Evolutionary conservation across 1,140 invertebrate genomes (phyloP).

Genomic region (Cotesia typhae): DNA sequence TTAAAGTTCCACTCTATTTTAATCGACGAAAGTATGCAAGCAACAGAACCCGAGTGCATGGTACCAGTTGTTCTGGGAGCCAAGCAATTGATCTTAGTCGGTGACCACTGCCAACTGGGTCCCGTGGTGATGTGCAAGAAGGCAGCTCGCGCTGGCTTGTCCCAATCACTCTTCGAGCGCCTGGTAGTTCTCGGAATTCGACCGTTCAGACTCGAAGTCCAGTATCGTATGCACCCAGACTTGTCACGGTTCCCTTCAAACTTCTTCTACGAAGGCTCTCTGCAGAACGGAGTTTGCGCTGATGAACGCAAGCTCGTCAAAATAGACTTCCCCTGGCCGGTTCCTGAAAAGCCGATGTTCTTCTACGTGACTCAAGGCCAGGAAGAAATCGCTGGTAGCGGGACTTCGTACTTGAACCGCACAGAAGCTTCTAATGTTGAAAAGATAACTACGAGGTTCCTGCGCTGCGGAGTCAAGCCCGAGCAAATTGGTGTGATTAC

Average conservation of each 20-base stretch:
- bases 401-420: constrained; percentile 97
- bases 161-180: constrained; percentile 97
- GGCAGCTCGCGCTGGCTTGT: constrained; percentile 94
- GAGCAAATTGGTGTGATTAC: constrained; percentile 99
- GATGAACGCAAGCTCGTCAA: constrained; percentile 90
- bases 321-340: constrained; percentile 98
- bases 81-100: constrained; percentile 93
- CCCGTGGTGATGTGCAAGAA: constrained; percentile 99
- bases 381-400: constrained; percentile 98
- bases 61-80: constrained; percentile 98
- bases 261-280: constrained; percentile 98
- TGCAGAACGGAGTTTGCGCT: constrained; percentile 98
- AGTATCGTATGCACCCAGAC: constrained; percentile 99
- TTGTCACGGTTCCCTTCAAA: constrained; percentile 97
- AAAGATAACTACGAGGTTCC: constrained; percentile 93
- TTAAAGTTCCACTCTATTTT: constrained; percentile 97
- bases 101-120: constrained; percentile 98
- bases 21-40: constrained; percentile 97
- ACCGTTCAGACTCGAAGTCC: constrained; percentile 95
- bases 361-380: constrained; percentile 98
- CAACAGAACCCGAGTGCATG: constrained; percentile 98
- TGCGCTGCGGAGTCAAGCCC: constrained; percentile 94
- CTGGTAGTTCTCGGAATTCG: constrained; percentile 95
- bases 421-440: constrained; percentile 99
- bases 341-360: constrained; percentile 96